Conservation (phyloP, 2,113 vertebrate species). For the Gymnarchus niloticus region DNA sequence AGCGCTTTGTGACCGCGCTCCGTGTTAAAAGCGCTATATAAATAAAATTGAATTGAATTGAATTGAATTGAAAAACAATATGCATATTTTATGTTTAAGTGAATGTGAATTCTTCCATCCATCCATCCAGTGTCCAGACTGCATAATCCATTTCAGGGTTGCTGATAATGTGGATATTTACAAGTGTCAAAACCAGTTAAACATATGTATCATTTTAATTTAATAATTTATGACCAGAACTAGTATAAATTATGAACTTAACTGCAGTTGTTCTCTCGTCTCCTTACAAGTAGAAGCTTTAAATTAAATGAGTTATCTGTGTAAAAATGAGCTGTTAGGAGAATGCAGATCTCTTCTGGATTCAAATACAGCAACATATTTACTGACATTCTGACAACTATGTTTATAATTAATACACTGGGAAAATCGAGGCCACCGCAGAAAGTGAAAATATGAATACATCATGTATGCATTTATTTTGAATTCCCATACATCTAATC, state of each 20-base stretch:
- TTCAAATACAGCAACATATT: conserved; percentile 4
- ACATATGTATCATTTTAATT: no score
- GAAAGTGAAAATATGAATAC: neutral
- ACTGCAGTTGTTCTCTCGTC: neutral
- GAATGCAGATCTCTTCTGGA: neutral
- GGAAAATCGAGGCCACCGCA: neutral
- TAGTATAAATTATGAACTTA: neutral
- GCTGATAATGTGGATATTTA: no score
- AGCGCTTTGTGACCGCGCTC: no score
- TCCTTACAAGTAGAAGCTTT: neutral
- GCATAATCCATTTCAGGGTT: no score
- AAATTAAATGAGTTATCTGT: neutral
- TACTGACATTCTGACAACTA: neutral
- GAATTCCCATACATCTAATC: neutral
- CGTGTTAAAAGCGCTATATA: no score
- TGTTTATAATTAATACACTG: conserved; percentile 11
- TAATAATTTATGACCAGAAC: neutral
- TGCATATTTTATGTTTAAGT: no score
- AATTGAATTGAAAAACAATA: no score
- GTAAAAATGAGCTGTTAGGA: neutral
- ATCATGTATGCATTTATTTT: neutral
- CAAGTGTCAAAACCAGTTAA: neutral
- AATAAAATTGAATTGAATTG: no score
- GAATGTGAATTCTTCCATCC: no score
- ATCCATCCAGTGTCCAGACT: no score